These are phyloP conservation scores for Drosophila triauraria DNA, from an alignment of 1,140 invertebrate species.

Conservation along the genomic window DNA sequence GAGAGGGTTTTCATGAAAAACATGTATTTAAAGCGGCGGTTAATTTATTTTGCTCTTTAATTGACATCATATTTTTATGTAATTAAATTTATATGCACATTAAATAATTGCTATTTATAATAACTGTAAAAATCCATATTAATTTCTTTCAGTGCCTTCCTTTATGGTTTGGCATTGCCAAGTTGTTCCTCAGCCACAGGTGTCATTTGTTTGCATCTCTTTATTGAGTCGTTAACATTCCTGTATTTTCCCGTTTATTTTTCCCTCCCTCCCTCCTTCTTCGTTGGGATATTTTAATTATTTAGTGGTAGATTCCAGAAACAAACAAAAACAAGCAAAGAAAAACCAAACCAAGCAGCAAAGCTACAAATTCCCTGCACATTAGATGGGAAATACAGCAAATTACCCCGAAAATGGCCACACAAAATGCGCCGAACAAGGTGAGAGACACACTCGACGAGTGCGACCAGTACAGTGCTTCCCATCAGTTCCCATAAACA, in stretches of 20 bases:
- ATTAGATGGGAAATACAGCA: slow-evolving; percentile 38
- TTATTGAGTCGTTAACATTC: slow-evolving; percentile 79
- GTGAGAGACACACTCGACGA: slow-evolving; percentile 28
- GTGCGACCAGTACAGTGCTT: slow-evolving; percentile 21
- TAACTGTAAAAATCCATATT: not conserved
- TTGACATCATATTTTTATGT: not conserved
- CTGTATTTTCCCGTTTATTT: slow-evolving; percentile 23
- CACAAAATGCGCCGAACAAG: slow-evolving; percentile 38
- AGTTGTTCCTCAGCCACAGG: slow-evolving; percentile 35
- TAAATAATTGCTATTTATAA: not conserved
- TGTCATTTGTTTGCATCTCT: slow-evolving; percentile 65
- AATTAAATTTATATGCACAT: too few relatives aligned
- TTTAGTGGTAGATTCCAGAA: slow-evolving; percentile 34
- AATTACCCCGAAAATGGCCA: slow-evolving; percentile 46
- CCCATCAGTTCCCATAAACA: slow-evolving; percentile 41
- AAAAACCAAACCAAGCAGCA: slow-evolving; percentile 2
- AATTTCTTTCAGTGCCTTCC: slow-evolving; percentile 2
- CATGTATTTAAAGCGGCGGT: too few relatives aligned
- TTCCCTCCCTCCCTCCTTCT: not conserved
- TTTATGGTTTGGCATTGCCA: slow-evolving; percentile 15
- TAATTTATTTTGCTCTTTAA: not conserved
- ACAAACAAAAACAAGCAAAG: not conserved
- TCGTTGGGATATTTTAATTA: slow-evolving; percentile 67
- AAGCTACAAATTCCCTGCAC: slow-evolving; percentile 25
- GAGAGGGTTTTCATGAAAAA: too few relatives aligned